Percentiles rank a stretch among this genome's conserved stretches.
phyloP scores from a whole-genome alignment of 1,140 invertebrate species.

The Pogonomyrmex barbatus region DNA sequence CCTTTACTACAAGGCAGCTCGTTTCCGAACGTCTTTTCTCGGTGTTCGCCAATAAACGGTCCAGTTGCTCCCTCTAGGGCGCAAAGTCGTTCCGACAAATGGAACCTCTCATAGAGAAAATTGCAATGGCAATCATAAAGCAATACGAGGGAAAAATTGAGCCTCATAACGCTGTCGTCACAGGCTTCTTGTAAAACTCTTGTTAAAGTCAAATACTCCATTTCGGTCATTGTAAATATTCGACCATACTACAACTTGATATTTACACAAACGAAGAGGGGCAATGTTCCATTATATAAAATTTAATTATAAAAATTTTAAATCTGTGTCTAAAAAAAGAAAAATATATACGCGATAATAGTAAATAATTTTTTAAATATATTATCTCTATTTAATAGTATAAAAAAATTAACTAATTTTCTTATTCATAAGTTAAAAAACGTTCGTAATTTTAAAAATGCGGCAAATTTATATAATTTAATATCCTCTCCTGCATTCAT shows the following conservation, averaged over 20 bases:
- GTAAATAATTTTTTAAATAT: not conserved
- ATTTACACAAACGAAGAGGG: not conserved
- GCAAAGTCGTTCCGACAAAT: constrained; percentile 79
- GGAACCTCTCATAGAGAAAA: constrained; percentile 77
- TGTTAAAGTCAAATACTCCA: constrained; percentile 38
- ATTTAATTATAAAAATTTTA: not conserved
- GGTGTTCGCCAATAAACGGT: constrained; percentile 56
- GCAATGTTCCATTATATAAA: not conserved
- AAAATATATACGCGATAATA: not conserved
- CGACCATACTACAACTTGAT: not conserved
- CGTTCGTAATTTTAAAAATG: not conserved
- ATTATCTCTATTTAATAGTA: not conserved
- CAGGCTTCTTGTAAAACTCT: constrained; percentile 52
- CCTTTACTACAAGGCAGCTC: constrained; percentile 52
- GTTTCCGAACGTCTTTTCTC: constrained; percentile 61
- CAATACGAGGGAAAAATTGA: constrained; percentile 71
- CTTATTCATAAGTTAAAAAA: not conserved
- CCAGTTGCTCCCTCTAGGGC: constrained; percentile 55
- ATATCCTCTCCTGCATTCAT: not conserved
- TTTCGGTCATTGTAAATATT: not conserved
- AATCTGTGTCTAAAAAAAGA: not conserved
- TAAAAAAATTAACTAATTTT: not conserved
- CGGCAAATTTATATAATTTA: not conserved
- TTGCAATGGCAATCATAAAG: constrained; percentile 77
- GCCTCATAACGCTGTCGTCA: constrained; percentile 37